These are phyloP conservation scores for Metalampra italica DNA, from an alignment of 2,888 invertebrate genomes.

Conservation along the genomic window DNA sequence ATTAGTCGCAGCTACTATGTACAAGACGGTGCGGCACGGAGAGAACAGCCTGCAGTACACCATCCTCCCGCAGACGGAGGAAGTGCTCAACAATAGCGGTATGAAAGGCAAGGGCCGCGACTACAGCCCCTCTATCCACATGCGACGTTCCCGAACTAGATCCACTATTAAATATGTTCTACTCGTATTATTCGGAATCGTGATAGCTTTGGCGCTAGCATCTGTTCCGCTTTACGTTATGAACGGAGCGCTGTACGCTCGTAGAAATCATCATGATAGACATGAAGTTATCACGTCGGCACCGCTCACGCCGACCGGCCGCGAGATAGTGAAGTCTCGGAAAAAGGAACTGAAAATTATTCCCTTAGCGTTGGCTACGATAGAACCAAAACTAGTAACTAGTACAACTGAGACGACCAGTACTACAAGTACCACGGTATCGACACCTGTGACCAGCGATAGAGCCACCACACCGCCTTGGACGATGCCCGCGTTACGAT, in stretches of 20 bases:
- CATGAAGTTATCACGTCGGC: conserved; percentile 28
- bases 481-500: conserved; percentile 73
- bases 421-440: conserved; percentile 28
- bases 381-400: conserved; percentile 41
- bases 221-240: conserved; percentile 58
- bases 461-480: conserved; percentile 64
- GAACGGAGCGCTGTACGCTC: conserved; percentile 47
- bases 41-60: conserved; percentile 87
- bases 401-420: conserved; percentile 31
- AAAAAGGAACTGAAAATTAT: conserved; percentile 61
- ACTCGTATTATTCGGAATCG: conserved; percentile 53
- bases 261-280: conserved; percentile 39
- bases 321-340: conserved; percentile 52
- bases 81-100: conserved; percentile 80
- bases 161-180: conserved; percentile 58
- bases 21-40: conserved; percentile 86
- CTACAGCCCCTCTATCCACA: conserved; percentile 69
- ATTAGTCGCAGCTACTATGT: conserved; percentile 74
- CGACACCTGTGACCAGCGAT: conserved; percentile 36
- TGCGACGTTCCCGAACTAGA: conserved; percentile 54
- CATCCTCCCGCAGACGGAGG: conserved; percentile 85
- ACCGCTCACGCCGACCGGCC: conserved; percentile 43
- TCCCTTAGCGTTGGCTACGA: conserved; percentile 39
- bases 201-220: conserved; percentile 51
- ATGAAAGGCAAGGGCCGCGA: conserved; percentile 74